Percentiles rank a stretch among this genome's conserved stretches.
Evolutionary conservation across 2,888 invertebrate genomes (phyloP).

Genomic region (Drepana falcataria): DNA sequence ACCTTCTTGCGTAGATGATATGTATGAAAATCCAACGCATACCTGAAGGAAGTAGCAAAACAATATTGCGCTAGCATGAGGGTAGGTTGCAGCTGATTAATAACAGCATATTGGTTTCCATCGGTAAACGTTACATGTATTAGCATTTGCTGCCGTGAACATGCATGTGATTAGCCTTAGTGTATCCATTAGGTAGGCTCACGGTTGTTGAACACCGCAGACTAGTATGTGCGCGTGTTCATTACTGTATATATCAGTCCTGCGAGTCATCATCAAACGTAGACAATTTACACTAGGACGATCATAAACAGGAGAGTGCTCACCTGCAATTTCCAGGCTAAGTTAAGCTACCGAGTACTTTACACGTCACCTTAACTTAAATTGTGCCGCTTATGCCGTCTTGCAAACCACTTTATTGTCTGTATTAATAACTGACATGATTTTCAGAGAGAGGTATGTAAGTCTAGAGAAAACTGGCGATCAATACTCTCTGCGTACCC

Average conservation of each 20-base stretch:
- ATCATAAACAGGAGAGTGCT: too few species aligned
- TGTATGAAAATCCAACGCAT: slow-evolving; percentile 10
- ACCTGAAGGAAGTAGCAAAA: slow-evolving; percentile 5
- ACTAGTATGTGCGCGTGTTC: background rate
- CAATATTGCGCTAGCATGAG: slow-evolving; percentile 8
- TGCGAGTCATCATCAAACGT: background rate
- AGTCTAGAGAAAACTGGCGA: too few species aligned
- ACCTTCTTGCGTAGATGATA: slow-evolving; percentile 10
- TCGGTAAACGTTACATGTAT: slow-evolving; percentile 18
- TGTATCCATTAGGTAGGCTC: background rate
- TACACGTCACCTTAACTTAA: too few species aligned
- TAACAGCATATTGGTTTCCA: slow-evolving; percentile 30
- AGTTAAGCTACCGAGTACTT: too few species aligned
- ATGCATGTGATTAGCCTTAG: background rate
- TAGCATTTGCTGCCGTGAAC: slow-evolving; percentile 8
- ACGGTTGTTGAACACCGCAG: background rate
- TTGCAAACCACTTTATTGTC: too few species aligned
- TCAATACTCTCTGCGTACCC: too few species aligned
- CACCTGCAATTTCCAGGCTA: too few species aligned
- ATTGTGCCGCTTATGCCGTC: too few species aligned
- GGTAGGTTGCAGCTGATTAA: slow-evolving; percentile 13
- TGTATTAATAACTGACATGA: too few species aligned
- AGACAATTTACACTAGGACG: too few species aligned
- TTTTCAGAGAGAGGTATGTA: too few species aligned
- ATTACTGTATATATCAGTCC: background rate